A percentile compares a stretch with the other conserved stretches of the same genome.
Evolutionary conservation across 2,888 invertebrate species (phyloP).

Genomic region (Callimorpha dominula): DNA sequence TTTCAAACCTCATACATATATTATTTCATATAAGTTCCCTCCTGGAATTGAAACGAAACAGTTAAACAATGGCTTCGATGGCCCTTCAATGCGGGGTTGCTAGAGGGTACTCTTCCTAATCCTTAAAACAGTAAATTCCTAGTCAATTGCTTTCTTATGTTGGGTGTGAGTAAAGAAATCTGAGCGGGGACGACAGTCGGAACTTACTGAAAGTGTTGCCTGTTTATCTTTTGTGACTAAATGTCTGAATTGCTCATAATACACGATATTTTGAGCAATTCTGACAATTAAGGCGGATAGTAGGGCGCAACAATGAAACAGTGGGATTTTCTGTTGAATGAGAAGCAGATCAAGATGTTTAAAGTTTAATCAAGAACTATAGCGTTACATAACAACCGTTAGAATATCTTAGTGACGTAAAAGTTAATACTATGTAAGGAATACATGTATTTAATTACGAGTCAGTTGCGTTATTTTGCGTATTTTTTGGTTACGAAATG

Average conservation of each 20-base stretch:
- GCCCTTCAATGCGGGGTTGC: conserved; percentile 34
- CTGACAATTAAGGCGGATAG: no score
- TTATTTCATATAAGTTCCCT: conserved; percentile 29
- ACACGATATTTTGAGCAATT: no score
- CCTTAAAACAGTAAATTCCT: conserved; percentile 64
- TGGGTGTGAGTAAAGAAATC: conserved; percentile 41
- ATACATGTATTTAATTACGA: not conserved
- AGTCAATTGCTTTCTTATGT: conserved; percentile 51
- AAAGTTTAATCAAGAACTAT: not conserved
- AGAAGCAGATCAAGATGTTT: no score
- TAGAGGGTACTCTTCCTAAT: conserved; percentile 59
- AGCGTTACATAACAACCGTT: not conserved
- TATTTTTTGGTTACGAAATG: no score
- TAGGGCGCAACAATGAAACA: no score
- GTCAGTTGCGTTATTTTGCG: no score
- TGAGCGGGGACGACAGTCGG: not conserved
- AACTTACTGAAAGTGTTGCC: not conserved
- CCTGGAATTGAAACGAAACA: conserved; percentile 59
- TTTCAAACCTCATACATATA: conserved; percentile 11
- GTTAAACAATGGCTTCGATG: conserved; percentile 45
- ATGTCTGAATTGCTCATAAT: not conserved
- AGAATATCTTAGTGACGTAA: no score
- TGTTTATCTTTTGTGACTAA: not conserved
- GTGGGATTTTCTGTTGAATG: no score
- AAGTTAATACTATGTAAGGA: no score